These are phyloP conservation scores for Siniperca knerii DNA, from an alignment of 2,113 vertebrate species.

Conservation along the genomic window DNA sequence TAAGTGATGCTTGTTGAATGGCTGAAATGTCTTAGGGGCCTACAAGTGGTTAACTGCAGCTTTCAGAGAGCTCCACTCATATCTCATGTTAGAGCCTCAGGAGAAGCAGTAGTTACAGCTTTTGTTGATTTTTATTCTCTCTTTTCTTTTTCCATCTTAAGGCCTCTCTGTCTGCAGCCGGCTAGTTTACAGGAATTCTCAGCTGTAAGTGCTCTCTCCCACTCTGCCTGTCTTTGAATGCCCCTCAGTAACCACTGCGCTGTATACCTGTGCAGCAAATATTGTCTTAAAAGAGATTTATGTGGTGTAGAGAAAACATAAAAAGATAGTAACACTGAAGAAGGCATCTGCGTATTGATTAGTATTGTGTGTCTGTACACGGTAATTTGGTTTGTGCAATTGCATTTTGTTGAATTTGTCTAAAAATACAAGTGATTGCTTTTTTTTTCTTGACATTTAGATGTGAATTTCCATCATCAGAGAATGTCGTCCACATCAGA, in stretches of 20 bases:
- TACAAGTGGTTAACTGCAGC: conserved; percentile 37
- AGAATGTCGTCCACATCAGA: conserved; percentile 83
- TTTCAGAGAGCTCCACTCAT: conserved; percentile 13
- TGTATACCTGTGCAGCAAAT: not conserved
- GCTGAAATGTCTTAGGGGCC: conserved; percentile 14
- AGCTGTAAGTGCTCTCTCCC: conserved; percentile 58
- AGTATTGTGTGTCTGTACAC: not conserved
- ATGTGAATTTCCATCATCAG: conserved; percentile 78
- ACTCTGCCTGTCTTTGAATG: not conserved
- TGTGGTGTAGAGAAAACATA: not conserved
- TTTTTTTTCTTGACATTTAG: conserved; percentile 69
- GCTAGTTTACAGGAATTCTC: conserved; percentile 50
- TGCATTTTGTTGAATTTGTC: not conserved
- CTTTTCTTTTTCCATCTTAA: conserved; percentile 8
- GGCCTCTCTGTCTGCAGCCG: conserved; percentile 56
- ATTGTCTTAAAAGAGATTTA: not conserved
- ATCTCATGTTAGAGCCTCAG: not conserved
- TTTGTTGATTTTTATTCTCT: not conserved
- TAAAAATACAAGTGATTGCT: not conserved
- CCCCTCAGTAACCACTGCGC: not conserved
- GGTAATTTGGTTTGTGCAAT: not conserved
- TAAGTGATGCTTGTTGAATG: conserved; percentile 10
- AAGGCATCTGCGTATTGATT: not conserved
- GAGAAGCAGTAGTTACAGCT: not conserved
- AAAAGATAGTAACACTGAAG: not conserved